These are phyloP conservation scores for Zoanthus solanderi DNA, from an alignment of 92 coral and sea anemone genomes.

Conservation along the genomic window DNA sequence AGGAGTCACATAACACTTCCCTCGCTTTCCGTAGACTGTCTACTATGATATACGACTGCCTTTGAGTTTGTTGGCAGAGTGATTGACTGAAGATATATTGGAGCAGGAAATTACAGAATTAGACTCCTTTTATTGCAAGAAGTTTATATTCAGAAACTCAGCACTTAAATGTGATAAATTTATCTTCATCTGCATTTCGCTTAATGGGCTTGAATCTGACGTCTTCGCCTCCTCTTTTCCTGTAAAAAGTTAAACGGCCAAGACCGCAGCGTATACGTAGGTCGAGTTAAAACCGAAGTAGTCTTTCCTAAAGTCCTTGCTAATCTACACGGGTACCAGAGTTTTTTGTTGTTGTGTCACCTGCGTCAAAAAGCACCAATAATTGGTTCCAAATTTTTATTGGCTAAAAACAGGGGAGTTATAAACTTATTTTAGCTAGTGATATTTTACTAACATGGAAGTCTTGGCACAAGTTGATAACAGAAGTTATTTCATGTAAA, in stretches of 20 bases:
- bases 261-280: background rate
- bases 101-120: background rate
- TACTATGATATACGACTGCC: background rate
- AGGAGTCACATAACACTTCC: no score
- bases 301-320: background rate
- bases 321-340: background rate
- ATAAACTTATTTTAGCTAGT: background rate
- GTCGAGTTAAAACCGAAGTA: background rate
- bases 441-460: background rate
- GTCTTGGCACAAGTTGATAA: background rate
- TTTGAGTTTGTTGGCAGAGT: slow-evolving; percentile 3
- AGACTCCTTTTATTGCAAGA: background rate
- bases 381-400: background rate
- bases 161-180: background rate
- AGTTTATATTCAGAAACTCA: background rate
- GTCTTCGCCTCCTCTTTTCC: no score
- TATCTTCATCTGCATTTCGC: background rate
- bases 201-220: background rate
- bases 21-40: background rate
- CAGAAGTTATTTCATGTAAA: background rate
- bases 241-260: background rate
- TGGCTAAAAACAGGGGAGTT: background rate
- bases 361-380: background rate
- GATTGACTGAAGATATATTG: background rate
- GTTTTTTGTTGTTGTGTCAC: background rate